These are phyloP conservation scores for Lepidocyrtoides sp. DNA, from an alignment of 2,888 invertebrate genomes.

Conservation along the genomic window DNA sequence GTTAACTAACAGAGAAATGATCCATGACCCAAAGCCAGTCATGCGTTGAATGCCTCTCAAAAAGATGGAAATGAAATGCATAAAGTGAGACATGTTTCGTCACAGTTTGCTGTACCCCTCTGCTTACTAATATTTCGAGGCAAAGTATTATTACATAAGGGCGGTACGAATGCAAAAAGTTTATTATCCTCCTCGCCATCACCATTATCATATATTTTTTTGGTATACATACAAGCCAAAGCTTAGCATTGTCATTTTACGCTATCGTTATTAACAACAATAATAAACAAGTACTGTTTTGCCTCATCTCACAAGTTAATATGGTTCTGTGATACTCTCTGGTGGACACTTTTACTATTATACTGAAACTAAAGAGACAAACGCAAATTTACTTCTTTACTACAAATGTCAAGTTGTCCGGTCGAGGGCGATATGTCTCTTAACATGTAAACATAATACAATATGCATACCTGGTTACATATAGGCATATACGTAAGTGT, in stretches of 20 bases:
- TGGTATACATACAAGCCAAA: neutral
- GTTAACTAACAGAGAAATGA: conserved; percentile 67
- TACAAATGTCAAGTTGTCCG: no score
- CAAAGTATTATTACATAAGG: neutral
- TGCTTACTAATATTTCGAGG: neutral
- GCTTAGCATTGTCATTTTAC: neutral
- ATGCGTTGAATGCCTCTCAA: conserved; percentile 63
- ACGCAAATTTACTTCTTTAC: no score
- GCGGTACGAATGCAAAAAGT: neutral
- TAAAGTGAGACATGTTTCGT: conserved; percentile 35
- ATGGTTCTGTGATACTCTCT: neutral
- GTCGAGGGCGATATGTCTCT: no score
- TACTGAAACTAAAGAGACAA: neutral
- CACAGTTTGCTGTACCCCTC: neutral
- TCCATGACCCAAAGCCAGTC: conserved; percentile 79
- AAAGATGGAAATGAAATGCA: conserved; percentile 33
- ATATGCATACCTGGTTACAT: neutral
- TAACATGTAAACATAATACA: no score
- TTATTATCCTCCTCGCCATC: neutral
- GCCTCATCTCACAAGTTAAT: conserved; percentile 1
- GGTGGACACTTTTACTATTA: neutral
- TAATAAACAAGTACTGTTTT: neutral
- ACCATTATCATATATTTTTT: neutral
- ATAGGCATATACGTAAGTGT: neutral
- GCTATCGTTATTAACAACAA: neutral